phyloP scores from a whole-genome alignment of 2,113 vertebrate species.

The Tor tambroides region DNA sequence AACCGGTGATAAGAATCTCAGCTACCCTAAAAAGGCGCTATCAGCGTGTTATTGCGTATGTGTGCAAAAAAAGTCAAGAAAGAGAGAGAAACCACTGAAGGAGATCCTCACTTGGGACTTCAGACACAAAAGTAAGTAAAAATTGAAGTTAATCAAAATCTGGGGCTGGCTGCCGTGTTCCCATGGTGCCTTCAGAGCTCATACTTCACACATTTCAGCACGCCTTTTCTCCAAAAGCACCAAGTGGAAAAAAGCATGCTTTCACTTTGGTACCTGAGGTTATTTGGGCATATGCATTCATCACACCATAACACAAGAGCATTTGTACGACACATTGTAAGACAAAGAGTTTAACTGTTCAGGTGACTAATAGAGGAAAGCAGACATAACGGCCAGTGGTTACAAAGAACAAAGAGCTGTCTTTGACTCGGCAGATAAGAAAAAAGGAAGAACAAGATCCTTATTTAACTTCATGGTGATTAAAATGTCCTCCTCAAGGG shows the following conservation, averaged over 20 bases:
- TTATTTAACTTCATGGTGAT: constrained; percentile 19
- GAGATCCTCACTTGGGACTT: constrained; percentile 61
- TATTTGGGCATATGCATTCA: constrained; percentile 17
- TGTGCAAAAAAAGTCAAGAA: background rate
- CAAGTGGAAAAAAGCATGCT: background rate
- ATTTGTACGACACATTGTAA: background rate
- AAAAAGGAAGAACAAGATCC: constrained; percentile 33
- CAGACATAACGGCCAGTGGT: background rate
- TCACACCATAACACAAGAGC: background rate
- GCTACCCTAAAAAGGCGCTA: background rate
- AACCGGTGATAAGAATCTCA: background rate
- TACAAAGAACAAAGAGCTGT: constrained; percentile 38
- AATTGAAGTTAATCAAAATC: constrained; percentile 71
- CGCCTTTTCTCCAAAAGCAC: background rate
- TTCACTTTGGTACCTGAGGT: background rate
- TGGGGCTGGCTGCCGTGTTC: constrained; percentile 63
- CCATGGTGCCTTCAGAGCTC: constrained; percentile 59
- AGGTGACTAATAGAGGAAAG: constrained; percentile 14
- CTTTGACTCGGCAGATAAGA: constrained; percentile 29
- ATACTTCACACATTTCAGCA: constrained; percentile 49
- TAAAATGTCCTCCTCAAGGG: background rate
- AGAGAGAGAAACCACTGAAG: constrained; percentile 57
- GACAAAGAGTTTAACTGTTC: constrained; percentile 29
- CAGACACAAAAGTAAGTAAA: constrained; percentile 74
- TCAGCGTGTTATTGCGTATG: background rate